Conservation (phyloP, 2,113 vertebrate species). For the Hoplias malabaricus region DNA sequence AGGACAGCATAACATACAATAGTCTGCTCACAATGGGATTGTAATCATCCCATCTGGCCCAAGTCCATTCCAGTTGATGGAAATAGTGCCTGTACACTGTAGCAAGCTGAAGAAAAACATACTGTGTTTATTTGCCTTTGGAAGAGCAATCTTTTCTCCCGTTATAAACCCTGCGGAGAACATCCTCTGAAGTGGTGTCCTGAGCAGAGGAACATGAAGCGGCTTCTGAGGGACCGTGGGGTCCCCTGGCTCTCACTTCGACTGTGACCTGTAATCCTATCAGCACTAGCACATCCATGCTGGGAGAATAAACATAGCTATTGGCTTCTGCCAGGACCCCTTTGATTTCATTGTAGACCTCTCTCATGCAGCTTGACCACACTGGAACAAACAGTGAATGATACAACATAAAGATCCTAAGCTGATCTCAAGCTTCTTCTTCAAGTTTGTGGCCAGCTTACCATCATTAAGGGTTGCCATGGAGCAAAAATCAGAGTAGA, state of each 20-base stretch:
- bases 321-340: constrained; percentile 47
- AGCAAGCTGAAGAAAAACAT: constrained; percentile 48
- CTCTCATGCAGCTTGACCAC: background rate
- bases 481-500: too few species aligned
- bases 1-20: background rate
- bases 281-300: constrained; percentile 61
- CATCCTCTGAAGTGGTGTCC: constrained; percentile 55
- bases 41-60: constrained; percentile 40
- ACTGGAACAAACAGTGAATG: constrained; percentile 15
- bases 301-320: constrained; percentile 65
- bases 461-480: too few species aligned
- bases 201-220: constrained; percentile 56
- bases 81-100: constrained; percentile 44
- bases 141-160: constrained; percentile 45
- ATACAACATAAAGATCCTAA: background rate
- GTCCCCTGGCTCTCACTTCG: constrained; percentile 67
- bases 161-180: constrained; percentile 48
- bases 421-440: background rate
- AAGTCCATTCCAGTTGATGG: constrained; percentile 33
- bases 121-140: constrained; percentile 59
- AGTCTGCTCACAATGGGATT: constrained; percentile 20
- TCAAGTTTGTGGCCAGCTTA: background rate
- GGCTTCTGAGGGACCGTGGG: constrained; percentile 54
- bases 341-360: constrained; percentile 29
- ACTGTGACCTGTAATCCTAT: constrained; percentile 70